Percentiles rank a stretch among this genome's conserved stretches.
Conservation (phyloP, 2,113 vertebrate genomes). For the Todiramphus chloris region DNA sequence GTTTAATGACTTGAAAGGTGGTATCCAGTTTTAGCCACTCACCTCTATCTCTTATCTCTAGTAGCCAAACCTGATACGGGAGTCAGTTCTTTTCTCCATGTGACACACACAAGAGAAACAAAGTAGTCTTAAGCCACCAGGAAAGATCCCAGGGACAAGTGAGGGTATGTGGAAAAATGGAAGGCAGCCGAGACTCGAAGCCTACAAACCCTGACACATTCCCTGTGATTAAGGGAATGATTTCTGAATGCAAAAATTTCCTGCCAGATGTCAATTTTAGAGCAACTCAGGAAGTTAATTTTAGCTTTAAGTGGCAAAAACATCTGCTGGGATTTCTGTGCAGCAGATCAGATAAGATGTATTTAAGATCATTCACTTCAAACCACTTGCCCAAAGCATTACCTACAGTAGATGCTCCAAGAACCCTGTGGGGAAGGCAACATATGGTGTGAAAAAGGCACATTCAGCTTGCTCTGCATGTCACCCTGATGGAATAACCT, state of each 20-base stretch:
- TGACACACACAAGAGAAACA: background rate
- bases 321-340: constrained; percentile 4
- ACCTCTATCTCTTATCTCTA: rapidly evolving
- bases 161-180: background rate
- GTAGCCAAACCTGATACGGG: background rate
- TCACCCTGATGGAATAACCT: background rate
- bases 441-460: background rate
- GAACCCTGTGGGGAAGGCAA: background rate
- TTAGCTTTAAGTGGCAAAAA: constrained; percentile 23
- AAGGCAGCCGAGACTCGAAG: background rate
- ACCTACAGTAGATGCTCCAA: background rate
- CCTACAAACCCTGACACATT: constrained; percentile 1
- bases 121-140: background rate
- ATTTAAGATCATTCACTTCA: background rate
- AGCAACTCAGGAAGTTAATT: background rate
- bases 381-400: background rate
- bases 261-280: constrained; percentile 7
- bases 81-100: background rate
- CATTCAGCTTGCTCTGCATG: background rate
- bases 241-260: background rate
- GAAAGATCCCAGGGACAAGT: background rate
- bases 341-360: background rate
- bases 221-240: background rate
- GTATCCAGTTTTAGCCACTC: background rate
- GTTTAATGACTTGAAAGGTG: background rate